phyloP scores from a whole-genome alignment of 1,140 invertebrate genomes.

The Zelostemma sp. region DNA sequence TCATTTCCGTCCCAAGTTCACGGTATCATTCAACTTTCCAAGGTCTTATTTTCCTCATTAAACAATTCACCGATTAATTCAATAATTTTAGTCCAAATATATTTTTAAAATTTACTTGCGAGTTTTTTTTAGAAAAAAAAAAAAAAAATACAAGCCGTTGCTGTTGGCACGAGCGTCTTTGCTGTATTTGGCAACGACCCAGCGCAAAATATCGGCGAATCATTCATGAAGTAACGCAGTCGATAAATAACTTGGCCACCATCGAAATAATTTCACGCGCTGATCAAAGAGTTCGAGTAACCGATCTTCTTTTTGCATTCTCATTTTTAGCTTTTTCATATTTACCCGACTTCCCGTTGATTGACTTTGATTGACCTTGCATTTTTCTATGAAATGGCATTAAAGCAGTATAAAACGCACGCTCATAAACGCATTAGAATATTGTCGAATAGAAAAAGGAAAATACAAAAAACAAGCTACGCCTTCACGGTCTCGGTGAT shows the following conservation, averaged over 20 bases:
- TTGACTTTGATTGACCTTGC: background rate
- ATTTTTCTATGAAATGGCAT: background rate
- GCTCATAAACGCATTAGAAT: too few relatives aligned
- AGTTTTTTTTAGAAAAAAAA: constrained; percentile 23
- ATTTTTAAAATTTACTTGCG: too few relatives aligned
- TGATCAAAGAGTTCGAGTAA: constrained; percentile 46
- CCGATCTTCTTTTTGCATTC: constrained; percentile 34
- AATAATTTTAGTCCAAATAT: too few relatives aligned
- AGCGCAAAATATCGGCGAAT: constrained; percentile 46
- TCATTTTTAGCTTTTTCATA: constrained; percentile 43
- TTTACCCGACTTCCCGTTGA: constrained; percentile 24
- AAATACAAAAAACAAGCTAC: too few relatives aligned
- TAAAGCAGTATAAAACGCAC: too few relatives aligned
- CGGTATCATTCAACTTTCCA: too few relatives aligned
- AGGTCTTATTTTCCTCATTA: too few relatives aligned
- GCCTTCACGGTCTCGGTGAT: too few relatives aligned
- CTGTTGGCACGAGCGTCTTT: constrained; percentile 40
- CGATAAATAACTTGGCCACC: constrained; percentile 47
- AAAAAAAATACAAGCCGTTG: constrained; percentile 27
- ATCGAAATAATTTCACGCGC: constrained; percentile 45
- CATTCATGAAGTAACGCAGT: constrained; percentile 34
- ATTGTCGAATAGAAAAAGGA: too few relatives aligned
- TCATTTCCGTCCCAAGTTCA: too few relatives aligned
- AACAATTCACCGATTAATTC: too few relatives aligned
- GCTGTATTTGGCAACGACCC: constrained; percentile 46